These are phyloP conservation scores for Colistium nudipinnis DNA, from an alignment of 2,113 vertebrate species.

Conservation along the genomic window DNA sequence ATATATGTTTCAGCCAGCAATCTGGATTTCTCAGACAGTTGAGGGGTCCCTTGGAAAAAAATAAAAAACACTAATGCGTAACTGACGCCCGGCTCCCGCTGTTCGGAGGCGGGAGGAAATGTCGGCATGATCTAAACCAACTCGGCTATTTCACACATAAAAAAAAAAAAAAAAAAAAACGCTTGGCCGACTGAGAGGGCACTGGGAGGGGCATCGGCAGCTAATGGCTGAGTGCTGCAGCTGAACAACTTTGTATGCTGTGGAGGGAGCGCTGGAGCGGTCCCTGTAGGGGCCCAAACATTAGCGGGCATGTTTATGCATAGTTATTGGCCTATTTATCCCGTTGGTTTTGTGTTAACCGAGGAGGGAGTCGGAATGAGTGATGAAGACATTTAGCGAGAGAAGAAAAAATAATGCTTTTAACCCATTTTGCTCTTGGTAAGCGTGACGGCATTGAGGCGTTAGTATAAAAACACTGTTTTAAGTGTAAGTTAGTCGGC, in stretches of 20 bases:
- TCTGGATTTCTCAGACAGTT: not conserved
- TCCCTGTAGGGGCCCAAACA: conserved; percentile 67
- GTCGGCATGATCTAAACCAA: conserved; percentile 39
- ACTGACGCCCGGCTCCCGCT: conserved; percentile 21
- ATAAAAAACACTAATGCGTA: not conserved
- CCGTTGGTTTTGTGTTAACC: conserved; percentile 65
- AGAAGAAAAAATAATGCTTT: not conserved
- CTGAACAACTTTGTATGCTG: conserved; percentile 60
- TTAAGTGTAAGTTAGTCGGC: too few relatives aligned
- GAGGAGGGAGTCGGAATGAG: conserved; percentile 51
- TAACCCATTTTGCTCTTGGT: not conserved
- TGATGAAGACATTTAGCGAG: conserved; percentile 31
- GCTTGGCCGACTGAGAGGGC: conserved; percentile 15
- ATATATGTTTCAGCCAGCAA: not conserved
- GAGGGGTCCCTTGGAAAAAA: not conserved
- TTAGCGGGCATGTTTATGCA: conserved; percentile 73
- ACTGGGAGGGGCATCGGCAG: conserved; percentile 8
- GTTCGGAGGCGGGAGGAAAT: conserved; percentile 1
- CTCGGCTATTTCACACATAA: conserved; percentile 25
- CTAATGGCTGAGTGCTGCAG: conserved; percentile 48
- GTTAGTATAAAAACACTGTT: too few relatives aligned
- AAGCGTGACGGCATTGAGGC: too few relatives aligned
- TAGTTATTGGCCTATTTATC: conserved; percentile 71
- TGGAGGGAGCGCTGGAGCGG: conserved; percentile 30
- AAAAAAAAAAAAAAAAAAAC: too few relatives aligned